Evolutionary conservation across 2,797 vertebrate genomes (phyloP).

Genomic region (Lophura swinhoii): DNA sequence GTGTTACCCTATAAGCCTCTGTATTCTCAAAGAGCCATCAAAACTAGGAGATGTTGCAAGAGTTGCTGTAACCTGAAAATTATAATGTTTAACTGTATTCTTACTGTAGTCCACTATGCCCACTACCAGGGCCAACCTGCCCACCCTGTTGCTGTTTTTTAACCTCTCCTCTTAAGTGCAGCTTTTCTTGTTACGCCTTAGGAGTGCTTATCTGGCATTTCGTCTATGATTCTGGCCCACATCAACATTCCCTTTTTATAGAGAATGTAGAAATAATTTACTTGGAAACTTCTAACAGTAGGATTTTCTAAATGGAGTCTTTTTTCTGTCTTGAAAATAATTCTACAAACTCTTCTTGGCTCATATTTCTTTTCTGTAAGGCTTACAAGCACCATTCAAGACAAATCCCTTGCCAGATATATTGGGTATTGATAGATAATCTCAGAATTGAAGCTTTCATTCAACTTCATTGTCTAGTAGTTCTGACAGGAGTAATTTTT

Average conservation of each 20-base stretch:
- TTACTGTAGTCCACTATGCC: background rate
- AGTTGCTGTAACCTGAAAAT: background rate
- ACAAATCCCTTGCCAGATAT: background rate
- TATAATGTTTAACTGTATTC: fast-evolving
- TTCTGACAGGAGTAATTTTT: background rate
- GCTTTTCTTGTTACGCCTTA: background rate
- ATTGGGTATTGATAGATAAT: background rate
- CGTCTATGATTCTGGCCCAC: background rate
- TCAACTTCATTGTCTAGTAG: background rate
- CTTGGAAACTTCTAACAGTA: background rate
- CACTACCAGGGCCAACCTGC: no score
- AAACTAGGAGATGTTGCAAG: background rate
- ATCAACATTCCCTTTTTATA: background rate
- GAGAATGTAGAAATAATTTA: background rate
- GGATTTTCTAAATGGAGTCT: background rate
- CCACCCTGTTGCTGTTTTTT: background rate
- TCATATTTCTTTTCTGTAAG: background rate
- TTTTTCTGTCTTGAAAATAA: background rate
- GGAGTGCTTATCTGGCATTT: background rate
- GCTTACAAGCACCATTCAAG: background rate
- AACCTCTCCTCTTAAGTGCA: background rate
- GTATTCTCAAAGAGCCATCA: no score
- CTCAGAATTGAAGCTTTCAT: background rate
- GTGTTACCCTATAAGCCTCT: background rate
- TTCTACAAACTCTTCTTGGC: background rate